Evolutionary conservation across 37 sponge, comb jelly and placozoan species (phyloP).

Genomic region (Ianthella basta): DNA sequence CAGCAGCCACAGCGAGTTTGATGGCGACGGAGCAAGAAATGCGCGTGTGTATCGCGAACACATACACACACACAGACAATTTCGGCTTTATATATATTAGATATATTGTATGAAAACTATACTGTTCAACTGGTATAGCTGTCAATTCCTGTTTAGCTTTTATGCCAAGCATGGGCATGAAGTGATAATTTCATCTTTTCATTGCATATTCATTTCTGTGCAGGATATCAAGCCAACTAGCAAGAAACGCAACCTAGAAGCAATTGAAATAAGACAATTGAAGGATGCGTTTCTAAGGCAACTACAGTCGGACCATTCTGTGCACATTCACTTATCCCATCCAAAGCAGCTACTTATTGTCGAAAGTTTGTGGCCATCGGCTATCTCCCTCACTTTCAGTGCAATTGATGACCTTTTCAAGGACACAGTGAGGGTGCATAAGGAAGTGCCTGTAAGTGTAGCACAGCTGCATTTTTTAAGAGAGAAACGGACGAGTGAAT

Average conservation of each 20-base stretch:
- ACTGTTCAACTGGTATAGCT: no score
- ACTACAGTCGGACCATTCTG: background rate
- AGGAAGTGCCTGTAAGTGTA: background rate
- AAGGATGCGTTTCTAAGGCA: background rate
- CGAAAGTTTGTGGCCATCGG: background rate
- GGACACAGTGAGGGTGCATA: background rate
- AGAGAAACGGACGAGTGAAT: background rate
- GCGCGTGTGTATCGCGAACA: no score
- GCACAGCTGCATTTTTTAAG: background rate
- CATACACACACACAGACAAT: no score
- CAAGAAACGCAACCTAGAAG: background rate
- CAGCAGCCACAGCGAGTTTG: no score
- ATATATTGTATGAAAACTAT: no score
- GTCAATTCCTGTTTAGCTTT: no score
- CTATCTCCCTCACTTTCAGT: background rate
- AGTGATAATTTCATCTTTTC: no score
- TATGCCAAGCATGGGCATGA: no score
- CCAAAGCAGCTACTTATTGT: background rate
- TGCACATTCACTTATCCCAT: background rate
- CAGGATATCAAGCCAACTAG: background rate
- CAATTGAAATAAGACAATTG: background rate
- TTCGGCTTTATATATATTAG: no score
- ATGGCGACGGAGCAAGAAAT: no score
- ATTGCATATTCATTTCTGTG: no score
- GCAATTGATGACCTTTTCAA: background rate